Evolutionary conservation across 1,140 invertebrate genomes (phyloP), one percentile per base, ranked within the genome.

Genomic region (Tetranychus urticae): DNA sequence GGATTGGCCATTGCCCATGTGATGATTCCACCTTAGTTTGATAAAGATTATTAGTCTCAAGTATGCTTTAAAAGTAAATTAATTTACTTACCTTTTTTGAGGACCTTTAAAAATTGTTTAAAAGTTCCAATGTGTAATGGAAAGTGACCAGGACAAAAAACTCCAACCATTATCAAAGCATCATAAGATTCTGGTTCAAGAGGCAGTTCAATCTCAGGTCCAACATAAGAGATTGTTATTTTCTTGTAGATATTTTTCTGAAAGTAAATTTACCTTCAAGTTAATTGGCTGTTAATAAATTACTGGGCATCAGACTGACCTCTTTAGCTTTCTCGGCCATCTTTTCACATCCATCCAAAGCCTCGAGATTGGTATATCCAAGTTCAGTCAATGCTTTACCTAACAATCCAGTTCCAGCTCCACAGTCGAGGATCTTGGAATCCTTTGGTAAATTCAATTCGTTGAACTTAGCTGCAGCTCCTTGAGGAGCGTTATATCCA

Each of bases 141-240:
- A 52, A 52, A 52, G 46, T 67, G 66, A n/a, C 66, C 66, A 36
- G 66, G 66, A 39, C 59, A 60, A 35, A 67, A 66, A 48, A 59
- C 58, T 31, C 64, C 66, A n/a, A 62, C 58, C 61, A 64, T 56
- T 37, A 67, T 61, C 7, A 66, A 54, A 12, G 56, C 64, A 52
- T 67, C 66, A 36, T 65, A 67, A 23, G 60, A 57, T 48, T 62
- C 54, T 14, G 61, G 54, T n/a, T 61, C 61, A 31, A 67, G 48
- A 6, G 66, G 66, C 6, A 61, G 35, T 55, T 55, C 39, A 5
- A 55, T 31, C 6, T 62, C 57, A 5, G 52, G 31, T 35, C 56
- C 36, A 10, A 67, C 39, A 23, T 65, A 61, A 39, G 63, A 45
- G 34, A 59, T 50, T 12, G 63, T 60, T 35, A 63, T 36, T 47